Percentiles rank a stretch among this genome's conserved stretches.
Conservation (phyloP, 2,797 vertebrate genomes). For the Dicrostonyx torquatus region DNA sequence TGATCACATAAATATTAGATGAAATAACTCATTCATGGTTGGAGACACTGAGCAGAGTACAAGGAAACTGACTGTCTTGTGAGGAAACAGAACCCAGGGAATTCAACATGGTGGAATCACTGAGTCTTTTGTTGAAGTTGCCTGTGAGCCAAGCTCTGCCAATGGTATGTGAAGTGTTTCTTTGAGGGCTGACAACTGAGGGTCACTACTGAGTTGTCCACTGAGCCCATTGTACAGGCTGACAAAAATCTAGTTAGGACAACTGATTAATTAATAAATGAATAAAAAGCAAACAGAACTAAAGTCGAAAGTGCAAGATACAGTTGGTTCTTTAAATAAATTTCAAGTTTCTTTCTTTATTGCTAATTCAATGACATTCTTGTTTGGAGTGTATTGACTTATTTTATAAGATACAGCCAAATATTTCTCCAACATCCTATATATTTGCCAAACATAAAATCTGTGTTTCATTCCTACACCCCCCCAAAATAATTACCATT, state of each 20-base stretch:
- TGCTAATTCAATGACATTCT: not conserved
- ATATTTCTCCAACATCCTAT: not conserved
- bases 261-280: not conserved
- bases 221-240: not conserved
- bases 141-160: not conserved
- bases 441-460: not conserved
- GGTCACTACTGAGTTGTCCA: not conserved
- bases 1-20: conserved; percentile 40
- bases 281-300: not conserved
- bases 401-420: not conserved
- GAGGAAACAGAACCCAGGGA: not conserved
- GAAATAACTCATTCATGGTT: conserved; percentile 32
- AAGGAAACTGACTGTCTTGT: not conserved
- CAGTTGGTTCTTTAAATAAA: not conserved
- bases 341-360: not conserved
- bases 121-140: conserved; percentile 25
- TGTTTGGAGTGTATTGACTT: not conserved
- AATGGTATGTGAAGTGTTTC: not conserved
- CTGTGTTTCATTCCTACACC: not conserved
- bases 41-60: not conserved
- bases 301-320: not conserved
- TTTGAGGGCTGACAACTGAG: not conserved
- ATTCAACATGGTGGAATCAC: not conserved
- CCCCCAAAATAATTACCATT: not conserved
- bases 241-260: not conserved